Conservation (phyloP, 1,140 invertebrate genomes). For the Orius insidiosus region DNA sequence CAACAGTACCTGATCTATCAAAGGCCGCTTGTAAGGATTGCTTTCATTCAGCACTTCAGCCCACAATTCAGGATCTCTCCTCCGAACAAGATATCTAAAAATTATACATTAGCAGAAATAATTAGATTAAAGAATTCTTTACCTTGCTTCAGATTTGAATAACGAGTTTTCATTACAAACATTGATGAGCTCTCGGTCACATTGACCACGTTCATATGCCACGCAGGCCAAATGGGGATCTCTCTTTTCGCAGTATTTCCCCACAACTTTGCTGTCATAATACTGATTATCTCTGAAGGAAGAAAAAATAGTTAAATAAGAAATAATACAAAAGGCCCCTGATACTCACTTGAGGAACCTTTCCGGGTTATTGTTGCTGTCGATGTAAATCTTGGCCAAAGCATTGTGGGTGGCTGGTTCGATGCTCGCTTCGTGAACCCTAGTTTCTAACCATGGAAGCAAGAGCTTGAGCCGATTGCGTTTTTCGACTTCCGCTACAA, state of each 20-base stretch:
- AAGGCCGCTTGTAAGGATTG: conserved; percentile 86
- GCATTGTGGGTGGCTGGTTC: conserved; percentile 99
- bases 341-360: conserved; percentile 93
- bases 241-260: conserved; percentile 98
- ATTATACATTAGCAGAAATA: too few species aligned
- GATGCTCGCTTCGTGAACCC: conserved; percentile 88
- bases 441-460: conserved; percentile 89
- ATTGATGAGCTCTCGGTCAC: conserved; percentile 91
- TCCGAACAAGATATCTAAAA: conserved; percentile 84
- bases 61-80: conserved; percentile 91
- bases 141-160: conserved; percentile 94
- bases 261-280: conserved; percentile 93
- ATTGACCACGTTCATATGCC: conserved; percentile 94
- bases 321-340: too few species aligned
- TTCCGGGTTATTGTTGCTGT: conserved; percentile 98
- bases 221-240: conserved; percentile 98
- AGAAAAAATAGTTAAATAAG: too few species aligned
- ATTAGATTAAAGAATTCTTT: too few species aligned
- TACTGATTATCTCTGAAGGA: conserved; percentile 77
- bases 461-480: conserved; percentile 89
- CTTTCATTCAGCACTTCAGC: conserved; percentile 84
- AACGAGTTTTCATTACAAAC: conserved; percentile 98
- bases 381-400: conserved; percentile 98
- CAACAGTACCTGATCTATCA: conserved; percentile 99
- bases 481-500: conserved; percentile 97